Conservation (phyloP, 2,113 vertebrate genomes). For the Megaceryle maxima region DNA sequence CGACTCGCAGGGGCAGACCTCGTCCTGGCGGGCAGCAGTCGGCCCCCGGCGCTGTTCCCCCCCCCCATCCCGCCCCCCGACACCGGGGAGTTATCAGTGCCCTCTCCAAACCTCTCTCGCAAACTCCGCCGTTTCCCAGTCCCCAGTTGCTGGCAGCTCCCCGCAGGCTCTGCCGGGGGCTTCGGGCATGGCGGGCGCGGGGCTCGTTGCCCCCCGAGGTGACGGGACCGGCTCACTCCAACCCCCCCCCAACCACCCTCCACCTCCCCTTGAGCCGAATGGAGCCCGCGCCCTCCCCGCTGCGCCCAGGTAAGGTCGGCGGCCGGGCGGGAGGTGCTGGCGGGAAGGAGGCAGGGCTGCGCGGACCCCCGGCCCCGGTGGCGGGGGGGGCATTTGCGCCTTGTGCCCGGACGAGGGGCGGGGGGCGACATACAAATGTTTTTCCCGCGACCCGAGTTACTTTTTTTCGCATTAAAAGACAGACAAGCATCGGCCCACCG, state of each 20-base stretch:
- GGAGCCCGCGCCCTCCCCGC: not conserved
- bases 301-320: conserved; percentile 13
- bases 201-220: not conserved
- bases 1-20: not conserved
- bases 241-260: too few relatives aligned
- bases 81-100: not conserved
- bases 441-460: not conserved
- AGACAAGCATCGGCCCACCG: not conserved
- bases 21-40: not conserved
- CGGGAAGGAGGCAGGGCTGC: not conserved
- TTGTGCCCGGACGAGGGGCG: not conserved
- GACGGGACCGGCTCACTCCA: not conserved
- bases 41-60: not conserved
- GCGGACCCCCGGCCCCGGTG: not conserved
- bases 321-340: not conserved
- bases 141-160: not conserved
- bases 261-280: not conserved
- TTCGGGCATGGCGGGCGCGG: not conserved
- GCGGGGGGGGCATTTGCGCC: not conserved
- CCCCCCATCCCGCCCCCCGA: not conserved
- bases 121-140: not conserved
- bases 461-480: not conserved
- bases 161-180: not conserved
- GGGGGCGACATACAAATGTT: not conserved
- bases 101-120: not conserved